These are phyloP conservation scores for Parnassius apollo DNA, from an alignment of 2,888 invertebrate genomes.

Conservation along the genomic window DNA sequence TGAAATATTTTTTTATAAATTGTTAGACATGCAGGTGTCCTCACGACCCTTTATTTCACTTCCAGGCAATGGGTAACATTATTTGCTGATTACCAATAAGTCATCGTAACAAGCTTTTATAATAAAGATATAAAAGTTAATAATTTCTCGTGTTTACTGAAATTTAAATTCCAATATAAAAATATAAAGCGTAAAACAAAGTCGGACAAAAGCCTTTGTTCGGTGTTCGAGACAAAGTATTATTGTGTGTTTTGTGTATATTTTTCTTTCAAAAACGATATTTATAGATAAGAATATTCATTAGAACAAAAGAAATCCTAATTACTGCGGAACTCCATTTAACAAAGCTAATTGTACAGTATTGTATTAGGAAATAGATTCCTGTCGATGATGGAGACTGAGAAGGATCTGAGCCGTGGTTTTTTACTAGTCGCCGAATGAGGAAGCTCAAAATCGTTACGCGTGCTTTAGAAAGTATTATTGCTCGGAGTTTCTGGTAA, in stretches of 20 bases:
- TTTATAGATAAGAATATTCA: slow-evolving; percentile 20
- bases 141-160: slow-evolving; percentile 2
- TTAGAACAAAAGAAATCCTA: slow-evolving; percentile 22
- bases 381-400: too few species aligned
- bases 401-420: too few species aligned
- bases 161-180: slow-evolving; percentile 12
- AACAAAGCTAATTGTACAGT: slow-evolving; percentile 3
- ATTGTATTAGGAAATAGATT: neutral
- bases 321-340: slow-evolving; percentile 5
- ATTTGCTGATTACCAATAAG: too few species aligned
- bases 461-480: too few species aligned
- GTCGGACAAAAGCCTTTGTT: slow-evolving; percentile 24
- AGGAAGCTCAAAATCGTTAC: too few species aligned
- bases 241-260: slow-evolving; percentile 10
- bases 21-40: too few species aligned
- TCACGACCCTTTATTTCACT: too few species aligned
- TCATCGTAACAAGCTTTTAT: too few species aligned
- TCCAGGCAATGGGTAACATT: too few species aligned
- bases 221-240: slow-evolving; percentile 17
- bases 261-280: slow-evolving; percentile 25
- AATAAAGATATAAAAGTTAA: slow-evolving; percentile 12
- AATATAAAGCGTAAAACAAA: slow-evolving; percentile 16
- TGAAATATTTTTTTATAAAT: too few species aligned
- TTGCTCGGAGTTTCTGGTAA: too few species aligned
- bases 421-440: too few species aligned